phyloP scores from a whole-genome alignment of 2,113 vertebrate genomes.

The Eudyptes chrysolophus region DNA sequence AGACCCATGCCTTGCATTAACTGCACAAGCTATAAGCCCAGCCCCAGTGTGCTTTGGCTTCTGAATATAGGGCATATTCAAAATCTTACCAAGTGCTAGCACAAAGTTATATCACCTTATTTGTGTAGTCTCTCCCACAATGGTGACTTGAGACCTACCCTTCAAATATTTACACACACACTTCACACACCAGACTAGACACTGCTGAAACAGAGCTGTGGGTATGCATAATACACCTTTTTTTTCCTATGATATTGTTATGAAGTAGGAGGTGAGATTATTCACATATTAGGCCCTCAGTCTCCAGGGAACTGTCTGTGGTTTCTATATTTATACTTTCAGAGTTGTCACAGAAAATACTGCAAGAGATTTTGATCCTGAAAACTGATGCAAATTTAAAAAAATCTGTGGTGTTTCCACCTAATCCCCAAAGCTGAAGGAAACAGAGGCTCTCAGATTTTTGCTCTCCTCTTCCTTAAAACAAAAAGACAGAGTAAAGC shows the following conservation, averaged over 20 bases:
- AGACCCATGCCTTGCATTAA: background rate
- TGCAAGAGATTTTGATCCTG: constrained; percentile 27
- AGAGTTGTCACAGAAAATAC: constrained; percentile 21
- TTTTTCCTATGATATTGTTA: constrained; percentile 10
- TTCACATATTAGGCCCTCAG: constrained; percentile 51
- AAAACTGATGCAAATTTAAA: background rate
- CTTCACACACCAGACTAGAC: constrained; percentile 27
- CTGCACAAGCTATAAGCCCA: rapidly evolving
- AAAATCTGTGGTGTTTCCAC: background rate
- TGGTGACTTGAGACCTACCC: background rate
- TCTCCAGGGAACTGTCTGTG: constrained; percentile 40
- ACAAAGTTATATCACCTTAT: background rate
- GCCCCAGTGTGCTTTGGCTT: background rate
- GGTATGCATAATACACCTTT: constrained; percentile 20
- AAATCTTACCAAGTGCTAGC: background rate
- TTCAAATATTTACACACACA: constrained; percentile 51
- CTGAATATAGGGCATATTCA: background rate
- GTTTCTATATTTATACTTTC: constrained; percentile 45
- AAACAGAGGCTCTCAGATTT: background rate
- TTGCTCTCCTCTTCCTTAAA: background rate
- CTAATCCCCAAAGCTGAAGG: background rate
- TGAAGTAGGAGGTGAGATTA: constrained; percentile 62
- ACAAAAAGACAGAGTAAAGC: background rate
- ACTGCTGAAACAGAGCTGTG: background rate
- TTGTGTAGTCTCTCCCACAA: background rate